Base-by-base conservation (phyloP, 2,888 invertebrate genomes). In the Parochlus steinenii region DNA sequence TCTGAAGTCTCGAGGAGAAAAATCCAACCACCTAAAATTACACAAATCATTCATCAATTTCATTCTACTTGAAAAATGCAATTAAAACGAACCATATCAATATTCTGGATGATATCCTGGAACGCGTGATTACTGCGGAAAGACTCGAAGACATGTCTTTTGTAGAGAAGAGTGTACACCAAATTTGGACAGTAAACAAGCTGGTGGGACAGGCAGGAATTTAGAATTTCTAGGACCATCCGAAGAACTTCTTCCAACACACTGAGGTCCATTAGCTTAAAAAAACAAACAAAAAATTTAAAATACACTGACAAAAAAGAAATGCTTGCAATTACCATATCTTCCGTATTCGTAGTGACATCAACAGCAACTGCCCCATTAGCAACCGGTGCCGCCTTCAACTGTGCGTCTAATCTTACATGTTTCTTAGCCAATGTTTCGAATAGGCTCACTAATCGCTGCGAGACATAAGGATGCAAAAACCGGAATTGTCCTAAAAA, bases 171-270 rank as follows among this genome's bases (percentile, higher is more conserved):
- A 1, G 93, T 89, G 57, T 99, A 98, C 30, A 99, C 78, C 43
- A 98, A 68, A 63, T 98, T 82, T 5, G 89, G 70, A 68, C 86
- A 83, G 63, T 87, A 73, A 44, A 76, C 62, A 43, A 98, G 64
- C 49, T 89, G 89, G 53, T 83, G 77, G 1, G 83, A 76, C 33
- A 99, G 67, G 51, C 86, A 85, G 19, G 93, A 93, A 65, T 98
- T 98, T 43, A 98, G 70, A 40, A 98, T 95, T 64, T 98, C 98
- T 41, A 98, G 59, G 11, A 98, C 74, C 85, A 97, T 97, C 19
- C 95, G 67, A 19, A 98, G 65, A 0, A 97, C 93, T 58, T 97
- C 97, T 58, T 97, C 97, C 19, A 97, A 62, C 1, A 93, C 92
- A 26, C 74, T 75, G 44, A 93, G 67, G 60, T 93, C 90, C 50